Base-by-base conservation (phyloP, 2,113 vertebrate species). In the Anhinga rufa region DNA sequence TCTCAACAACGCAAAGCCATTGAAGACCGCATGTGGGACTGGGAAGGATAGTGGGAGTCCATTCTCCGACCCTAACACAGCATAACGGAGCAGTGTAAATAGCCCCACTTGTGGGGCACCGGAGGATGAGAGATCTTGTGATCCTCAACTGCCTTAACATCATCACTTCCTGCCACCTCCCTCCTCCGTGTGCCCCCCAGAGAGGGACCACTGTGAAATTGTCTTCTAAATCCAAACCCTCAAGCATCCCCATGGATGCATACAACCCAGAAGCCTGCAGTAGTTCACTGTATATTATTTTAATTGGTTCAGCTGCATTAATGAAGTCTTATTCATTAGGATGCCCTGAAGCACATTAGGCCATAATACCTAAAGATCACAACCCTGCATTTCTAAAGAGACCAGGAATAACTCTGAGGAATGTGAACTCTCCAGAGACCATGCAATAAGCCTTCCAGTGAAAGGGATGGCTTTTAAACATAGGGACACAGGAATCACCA, bases 141-240 rank as follows among this genome's bases (percentile, higher is more conserved):
- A 95, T 90, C 42, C 49, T 94, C 78, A 85, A 34, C 21, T 55
- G 75, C 60, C 28, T 64, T 55, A 54, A 66, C 13, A 48, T 85
- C 78, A 87, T 34, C 62, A 58, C 70, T 95, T 96, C 93, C 97
- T 95, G 71, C 24, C 60, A 55, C 26, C 24, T 44, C 89, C 34
- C 48, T 80, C 22, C 21, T 75, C 25, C 1, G 2, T 17, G 6
- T 54, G 26, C 8, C 26, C 17, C 46, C 13, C 20, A 51, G 38
- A 95, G 90, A 90, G 21, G 11, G n/a, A 92, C 15, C 38, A 86
- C 78, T 90, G 62, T 82, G 58, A 95, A 94, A 95, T 0, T 14
- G 25, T 28, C 54, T 79, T 85, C 74, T 62, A 72, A 94, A 77
- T 70, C 19, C 42, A 66, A 72, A 70, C 74, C 84, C 81, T 77